Evolutionary conservation across 2,888 invertebrate species (phyloP), one percentile per base, ranked within the genome.

Genomic region (Agrochola litura): DNA sequence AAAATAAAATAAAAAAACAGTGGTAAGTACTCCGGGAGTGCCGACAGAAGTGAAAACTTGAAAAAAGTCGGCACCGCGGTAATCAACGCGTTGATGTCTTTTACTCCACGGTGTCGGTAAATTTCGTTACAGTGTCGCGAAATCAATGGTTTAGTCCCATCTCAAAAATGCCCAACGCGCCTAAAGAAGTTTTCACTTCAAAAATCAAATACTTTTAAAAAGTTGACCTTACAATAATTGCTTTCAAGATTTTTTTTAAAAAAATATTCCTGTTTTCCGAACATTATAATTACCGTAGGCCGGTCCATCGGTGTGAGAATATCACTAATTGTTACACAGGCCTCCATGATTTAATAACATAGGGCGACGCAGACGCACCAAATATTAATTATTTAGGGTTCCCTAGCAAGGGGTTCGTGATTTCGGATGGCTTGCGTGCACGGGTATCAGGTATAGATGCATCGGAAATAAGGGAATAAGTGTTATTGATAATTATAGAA

Each of bases 331-430:
- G 92, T 92, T 90, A 90, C 89, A 86, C 89, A 86, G 90, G 90
- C 89, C 91, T 89, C 91, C 92, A 91, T 91, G 92, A 93, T 94
- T 94, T 95, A 95, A 95, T 96, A 93, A 95, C 30, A 30, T 90
- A 94, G 94, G 93, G 94, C 89, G 22, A 60, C 56, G 43, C 25
- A 68, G 80, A 81, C 78, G 87, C 77, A 79, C 76, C 71, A 83
- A 88, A 88, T 85, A 83, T 88, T 83, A 76, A 87, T 87, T 82
- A 85, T 88, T 88, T 83, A 83, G 88, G 88, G 87, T 79, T 71
- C 79, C 63, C 49, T 79, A 84, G 73, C 68, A 71, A 84, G 84
- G 46, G 85, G 79, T 73, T n/a, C 71, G 70, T 73, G 73, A 75
- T 82, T 81, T 54, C 14, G 60, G 66, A 54, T 70, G 56, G 67